Base-by-base conservation (phyloP, 2,113 vertebrate genomes). In the Strix aluco region DNA sequence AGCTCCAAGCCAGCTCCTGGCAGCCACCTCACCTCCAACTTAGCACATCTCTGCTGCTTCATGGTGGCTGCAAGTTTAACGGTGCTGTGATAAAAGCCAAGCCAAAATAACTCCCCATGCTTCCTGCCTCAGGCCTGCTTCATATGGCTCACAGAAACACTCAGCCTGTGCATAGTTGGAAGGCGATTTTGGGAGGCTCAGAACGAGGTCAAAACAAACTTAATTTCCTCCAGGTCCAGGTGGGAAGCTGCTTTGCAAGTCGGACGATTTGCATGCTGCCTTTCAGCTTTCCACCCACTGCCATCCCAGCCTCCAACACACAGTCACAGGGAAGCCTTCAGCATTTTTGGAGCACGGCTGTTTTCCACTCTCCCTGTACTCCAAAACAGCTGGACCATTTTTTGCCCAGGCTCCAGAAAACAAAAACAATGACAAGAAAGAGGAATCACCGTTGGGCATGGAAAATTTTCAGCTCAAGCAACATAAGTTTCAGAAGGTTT, bases 211-310 rank as follows among this genome's bases (percentile, higher is more conserved):
- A 72, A 65, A 67, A 40, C 30, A 59, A 83, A 38, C 58, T 51
- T 55, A 23, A 49, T 86, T 79, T 70, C 75, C 77, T 79, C 57
- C 72, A 32, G 44, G 81, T 51, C 70, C 66, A 80, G 88, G 66
- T 71, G 61, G 75, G 62, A 79, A 4, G 5, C 11, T 3, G 21
- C 29, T 46, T 69, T 38, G 44, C 51, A 25, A 47, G 25, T 21
- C 0, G 3, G 36, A 29, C 1, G 0, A 59, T 81, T 42, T 40
- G 44, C 46, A 26, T 2, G 36, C 57, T 23, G 55, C 75, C 30
- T 93, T 73, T 49, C 71, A 57, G 84, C 55, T 74, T 77, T 70
- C 71, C 30, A 54, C 26, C 38, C 7, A 1, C 44, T 38, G 63
- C 52, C 1, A 0, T 40, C 47, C 44, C 66, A 84, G 27, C 32